Percentiles rank a stretch among this genome's conserved stretches.
Evolutionary conservation across 2,888 invertebrate genomes (phyloP).

Genomic region (Byasa hedistus): DNA sequence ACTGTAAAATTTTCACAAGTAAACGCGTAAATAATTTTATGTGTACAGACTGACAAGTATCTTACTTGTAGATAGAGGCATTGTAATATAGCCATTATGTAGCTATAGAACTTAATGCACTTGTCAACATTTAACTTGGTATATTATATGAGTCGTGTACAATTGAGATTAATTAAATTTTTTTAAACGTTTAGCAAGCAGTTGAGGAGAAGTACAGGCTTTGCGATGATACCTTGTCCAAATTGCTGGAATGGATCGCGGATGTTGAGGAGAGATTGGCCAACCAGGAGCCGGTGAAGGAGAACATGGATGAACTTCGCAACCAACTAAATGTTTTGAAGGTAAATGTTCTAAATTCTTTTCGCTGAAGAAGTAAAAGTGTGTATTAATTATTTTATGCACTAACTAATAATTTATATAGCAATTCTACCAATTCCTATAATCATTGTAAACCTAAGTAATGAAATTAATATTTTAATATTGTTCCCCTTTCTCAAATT

Average conservation of each 20-base stretch:
- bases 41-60: constrained; percentile 33
- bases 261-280: constrained; percentile 91
- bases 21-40: constrained; percentile 26
- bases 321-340: constrained; percentile 94
- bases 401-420: too few relatives aligned
- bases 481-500: too few relatives aligned
- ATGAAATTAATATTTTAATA: too few relatives aligned
- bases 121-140: constrained; percentile 23
- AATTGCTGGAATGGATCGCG: constrained; percentile 92
- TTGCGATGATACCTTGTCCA: constrained; percentile 92
- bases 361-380: neutral
- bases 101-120: constrained; percentile 38
- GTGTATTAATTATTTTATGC: too few relatives aligned
- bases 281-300: constrained; percentile 91
- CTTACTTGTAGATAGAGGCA: constrained; percentile 42
- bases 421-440: too few relatives aligned
- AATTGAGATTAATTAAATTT: constrained; percentile 34
- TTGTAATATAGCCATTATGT: constrained; percentile 45
- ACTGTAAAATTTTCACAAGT: constrained; percentile 26
- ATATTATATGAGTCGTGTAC: constrained; percentile 30
- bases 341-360: constrained; percentile 65
- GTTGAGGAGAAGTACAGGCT: constrained; percentile 96
- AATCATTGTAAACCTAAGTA: too few relatives aligned
- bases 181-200: constrained; percentile 87
- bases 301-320: constrained; percentile 90